Evolutionary conservation across 1,140 invertebrate species (phyloP).

Genomic region (Leptopilina clavipes): DNA sequence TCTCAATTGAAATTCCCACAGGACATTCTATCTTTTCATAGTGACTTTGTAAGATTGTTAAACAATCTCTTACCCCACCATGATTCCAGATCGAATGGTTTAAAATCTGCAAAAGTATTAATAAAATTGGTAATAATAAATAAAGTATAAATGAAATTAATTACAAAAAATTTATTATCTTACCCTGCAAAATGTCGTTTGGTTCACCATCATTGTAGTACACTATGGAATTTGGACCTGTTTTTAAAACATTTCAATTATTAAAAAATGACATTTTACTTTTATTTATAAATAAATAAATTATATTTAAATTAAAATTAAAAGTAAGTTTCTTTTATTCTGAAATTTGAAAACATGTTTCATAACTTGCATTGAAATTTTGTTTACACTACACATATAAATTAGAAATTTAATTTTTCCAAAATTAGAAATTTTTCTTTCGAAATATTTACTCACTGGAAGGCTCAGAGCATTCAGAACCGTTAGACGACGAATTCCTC

Average conservation of each 20-base stretch:
- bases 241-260: constrained; percentile 8
- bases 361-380: too few species aligned
- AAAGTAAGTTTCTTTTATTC: too few species aligned
- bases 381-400: too few species aligned
- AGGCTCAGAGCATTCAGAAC: constrained; percentile 61
- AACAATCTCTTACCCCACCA: constrained; percentile 91
- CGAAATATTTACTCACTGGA: constrained; percentile 53
- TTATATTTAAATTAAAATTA: too few species aligned
- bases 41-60: constrained; percentile 86
- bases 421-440: background rate
- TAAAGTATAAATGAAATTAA: background rate
- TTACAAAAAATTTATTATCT: too few species aligned
- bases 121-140: background rate
- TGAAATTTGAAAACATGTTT: too few species aligned
- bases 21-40: constrained; percentile 5
- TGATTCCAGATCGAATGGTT: constrained; percentile 89
- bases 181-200: constrained; percentile 78
- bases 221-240: constrained; percentile 72
- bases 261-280: too few species aligned
- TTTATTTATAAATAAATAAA: too few species aligned
- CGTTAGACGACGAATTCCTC: constrained; percentile 59
- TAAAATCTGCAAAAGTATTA: constrained; percentile 79
- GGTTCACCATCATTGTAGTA: constrained; percentile 85
- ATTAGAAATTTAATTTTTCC: background rate
- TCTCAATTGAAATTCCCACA: constrained; percentile 8